Evolutionary conservation across 2,888 invertebrate species (phyloP).

Genomic region (Rapana venosa): DNA sequence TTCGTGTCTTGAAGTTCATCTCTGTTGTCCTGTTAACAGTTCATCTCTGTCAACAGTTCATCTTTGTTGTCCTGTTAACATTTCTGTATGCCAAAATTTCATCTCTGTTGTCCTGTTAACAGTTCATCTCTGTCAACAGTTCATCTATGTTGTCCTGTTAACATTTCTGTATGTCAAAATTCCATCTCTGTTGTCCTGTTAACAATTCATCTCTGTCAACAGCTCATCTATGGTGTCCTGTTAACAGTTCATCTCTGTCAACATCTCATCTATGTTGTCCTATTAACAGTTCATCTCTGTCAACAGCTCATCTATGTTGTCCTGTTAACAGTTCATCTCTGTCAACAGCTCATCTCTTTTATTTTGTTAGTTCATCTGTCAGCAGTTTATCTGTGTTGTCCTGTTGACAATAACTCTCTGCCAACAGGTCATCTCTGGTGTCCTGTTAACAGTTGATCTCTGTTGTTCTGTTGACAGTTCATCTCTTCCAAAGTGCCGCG

Average conservation of each 20-base stretch:
- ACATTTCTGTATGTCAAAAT: not conserved
- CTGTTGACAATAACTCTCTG: too few relatives aligned
- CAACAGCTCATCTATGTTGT: not conserved
- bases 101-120: not conserved
- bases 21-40: too few relatives aligned
- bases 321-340: too few relatives aligned
- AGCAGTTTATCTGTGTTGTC: not conserved
- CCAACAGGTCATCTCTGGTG: too few relatives aligned
- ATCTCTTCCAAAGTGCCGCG: slow-evolving; percentile 41
- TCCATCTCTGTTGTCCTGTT: not conserved
- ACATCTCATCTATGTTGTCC: too few relatives aligned
- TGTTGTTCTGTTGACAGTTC: slow-evolving; percentile 12
- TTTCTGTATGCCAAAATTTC: too few relatives aligned
- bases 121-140: not conserved
- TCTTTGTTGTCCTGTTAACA: too few relatives aligned
- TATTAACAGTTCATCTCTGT: too few relatives aligned
- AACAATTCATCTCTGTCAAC: not conserved
- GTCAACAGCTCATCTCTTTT: too few relatives aligned
- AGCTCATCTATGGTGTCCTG: not conserved
- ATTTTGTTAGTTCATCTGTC: not conserved
- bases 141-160: not conserved
- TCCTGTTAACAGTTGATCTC: too few relatives aligned
- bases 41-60: too few relatives aligned
- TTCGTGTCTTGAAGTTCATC: too few relatives aligned
- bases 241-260: not conserved